Conservation (phyloP, 2,113 vertebrate genomes). For the Agapornis roseicollis region DNA sequence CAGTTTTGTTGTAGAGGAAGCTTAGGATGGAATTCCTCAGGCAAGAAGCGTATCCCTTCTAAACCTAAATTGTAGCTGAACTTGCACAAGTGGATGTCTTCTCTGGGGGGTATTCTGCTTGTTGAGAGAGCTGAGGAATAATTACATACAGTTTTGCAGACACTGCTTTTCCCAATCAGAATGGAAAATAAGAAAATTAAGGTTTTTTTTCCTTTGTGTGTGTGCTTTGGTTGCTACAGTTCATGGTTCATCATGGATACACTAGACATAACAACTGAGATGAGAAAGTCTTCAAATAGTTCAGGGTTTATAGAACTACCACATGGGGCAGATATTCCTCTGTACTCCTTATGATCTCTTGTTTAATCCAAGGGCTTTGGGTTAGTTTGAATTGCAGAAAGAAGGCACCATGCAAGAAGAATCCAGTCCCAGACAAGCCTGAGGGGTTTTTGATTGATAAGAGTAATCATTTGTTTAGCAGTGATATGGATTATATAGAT, state of each 20-base stretch:
- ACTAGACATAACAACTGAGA: not conserved
- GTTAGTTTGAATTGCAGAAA: not conserved
- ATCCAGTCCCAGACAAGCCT: not conserved
- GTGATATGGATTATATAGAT: not conserved
- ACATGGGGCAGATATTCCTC: not conserved
- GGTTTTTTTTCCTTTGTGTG: not conserved
- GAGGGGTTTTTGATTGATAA: not conserved
- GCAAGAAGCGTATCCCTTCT: not conserved
- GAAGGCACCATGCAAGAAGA: not conserved
- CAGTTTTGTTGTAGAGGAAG: not conserved
- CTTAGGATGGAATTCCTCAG: not conserved
- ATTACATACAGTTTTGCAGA: not conserved
- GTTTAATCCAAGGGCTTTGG: not conserved
- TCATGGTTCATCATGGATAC: not conserved
- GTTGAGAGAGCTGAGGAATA: not conserved
- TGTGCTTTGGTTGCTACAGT: not conserved
- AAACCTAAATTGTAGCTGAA: not conserved
- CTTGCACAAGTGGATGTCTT: not conserved
- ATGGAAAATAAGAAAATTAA: not conserved
- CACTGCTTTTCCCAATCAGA: not conserved
- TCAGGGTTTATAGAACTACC: not conserved
- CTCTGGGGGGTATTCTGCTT: not conserved
- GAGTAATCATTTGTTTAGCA: constrained; percentile 29
- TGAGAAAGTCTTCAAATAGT: not conserved
- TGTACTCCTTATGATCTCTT: not conserved